Evolutionary conservation across 2,888 invertebrate genomes (phyloP).

Genomic region (Sphinx pinastri): DNA sequence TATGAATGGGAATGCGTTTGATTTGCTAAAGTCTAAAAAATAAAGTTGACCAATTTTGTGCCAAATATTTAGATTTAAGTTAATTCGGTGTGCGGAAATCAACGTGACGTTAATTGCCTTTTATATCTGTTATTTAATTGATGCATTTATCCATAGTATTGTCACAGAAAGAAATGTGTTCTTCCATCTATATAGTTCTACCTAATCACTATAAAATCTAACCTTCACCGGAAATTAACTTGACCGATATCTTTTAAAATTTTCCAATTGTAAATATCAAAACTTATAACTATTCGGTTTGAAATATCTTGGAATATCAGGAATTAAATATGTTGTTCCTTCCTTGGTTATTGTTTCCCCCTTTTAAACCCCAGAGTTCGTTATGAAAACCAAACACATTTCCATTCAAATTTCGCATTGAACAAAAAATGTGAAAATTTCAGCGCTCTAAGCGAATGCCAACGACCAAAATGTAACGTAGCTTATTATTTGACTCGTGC

Average conservation of each 20-base stretch:
- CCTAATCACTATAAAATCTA: too few relatives aligned
- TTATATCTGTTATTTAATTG: too few relatives aligned
- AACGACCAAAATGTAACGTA: slow-evolving; percentile 18
- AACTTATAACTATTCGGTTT: neutral
- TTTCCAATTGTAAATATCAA: neutral
- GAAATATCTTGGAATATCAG: too few relatives aligned
- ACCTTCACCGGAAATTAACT: too few relatives aligned
- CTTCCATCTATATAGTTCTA: too few relatives aligned
- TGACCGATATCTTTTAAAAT: too few relatives aligned
- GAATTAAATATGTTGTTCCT: too few relatives aligned
- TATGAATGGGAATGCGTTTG: slow-evolving; percentile 7
- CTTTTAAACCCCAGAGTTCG: too few relatives aligned
- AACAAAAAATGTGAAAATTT: neutral
- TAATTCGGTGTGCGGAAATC: neutral
- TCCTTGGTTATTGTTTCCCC: too few relatives aligned
- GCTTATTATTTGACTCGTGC: neutral
- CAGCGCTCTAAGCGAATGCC: neutral
- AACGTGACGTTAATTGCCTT: too few relatives aligned
- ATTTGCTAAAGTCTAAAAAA: neutral
- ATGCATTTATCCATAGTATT: too few relatives aligned
- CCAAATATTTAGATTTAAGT: neutral
- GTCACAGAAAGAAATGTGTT: too few relatives aligned
- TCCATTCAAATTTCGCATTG: neutral
- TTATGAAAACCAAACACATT: neutral
- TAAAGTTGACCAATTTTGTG: neutral